Conservation (phyloP, 2,888 invertebrate genomes). For the Xestia xanthographa region DNA sequence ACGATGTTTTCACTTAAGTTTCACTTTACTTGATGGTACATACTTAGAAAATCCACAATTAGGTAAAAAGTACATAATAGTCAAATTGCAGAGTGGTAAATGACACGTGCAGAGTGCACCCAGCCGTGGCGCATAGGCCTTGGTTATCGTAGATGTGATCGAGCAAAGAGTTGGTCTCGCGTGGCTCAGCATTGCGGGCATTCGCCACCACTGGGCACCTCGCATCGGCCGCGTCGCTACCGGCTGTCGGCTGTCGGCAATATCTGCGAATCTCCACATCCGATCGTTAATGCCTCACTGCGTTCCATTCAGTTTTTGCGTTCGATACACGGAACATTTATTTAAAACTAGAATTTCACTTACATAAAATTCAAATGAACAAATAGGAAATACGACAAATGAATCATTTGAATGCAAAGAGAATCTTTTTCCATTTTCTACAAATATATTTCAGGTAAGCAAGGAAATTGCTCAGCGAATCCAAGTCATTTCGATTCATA, state of each 20-base stretch:
- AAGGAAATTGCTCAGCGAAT: slow-evolving; percentile 38
- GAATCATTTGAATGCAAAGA: slow-evolving; percentile 70
- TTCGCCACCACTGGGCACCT: slow-evolving; percentile 59
- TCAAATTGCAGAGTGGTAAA: slow-evolving; percentile 48
- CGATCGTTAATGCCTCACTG: slow-evolving; percentile 80
- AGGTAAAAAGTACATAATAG: slow-evolving; percentile 37
- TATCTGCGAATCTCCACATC: slow-evolving; percentile 65
- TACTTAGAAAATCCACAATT: slow-evolving; percentile 44
- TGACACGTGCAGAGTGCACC: slow-evolving; percentile 51
- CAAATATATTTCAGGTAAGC: slow-evolving; percentile 35
- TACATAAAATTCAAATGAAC: slow-evolving; percentile 70
- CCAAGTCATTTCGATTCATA: slow-evolving; percentile 38
- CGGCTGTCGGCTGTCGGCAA: slow-evolving; percentile 26
- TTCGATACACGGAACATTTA: slow-evolving; percentile 59
- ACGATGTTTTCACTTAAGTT: slow-evolving; percentile 41
- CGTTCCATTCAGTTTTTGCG: slow-evolving; percentile 76
- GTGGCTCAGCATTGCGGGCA: slow-evolving; percentile 84
- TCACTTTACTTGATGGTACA: slow-evolving; percentile 31
- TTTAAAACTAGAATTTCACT: slow-evolving; percentile 69
- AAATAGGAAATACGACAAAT: slow-evolving; percentile 68
- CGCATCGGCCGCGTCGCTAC: not conserved
- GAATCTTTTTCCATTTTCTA: slow-evolving; percentile 58
- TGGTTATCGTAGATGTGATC: slow-evolving; percentile 53
- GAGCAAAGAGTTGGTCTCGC: slow-evolving; percentile 76
- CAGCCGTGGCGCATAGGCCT: slow-evolving; percentile 42